These are phyloP conservation scores for Enteromius trimaculatus DNA, from an alignment of 2,797 vertebrate genomes.

Conservation along the genomic window DNA sequence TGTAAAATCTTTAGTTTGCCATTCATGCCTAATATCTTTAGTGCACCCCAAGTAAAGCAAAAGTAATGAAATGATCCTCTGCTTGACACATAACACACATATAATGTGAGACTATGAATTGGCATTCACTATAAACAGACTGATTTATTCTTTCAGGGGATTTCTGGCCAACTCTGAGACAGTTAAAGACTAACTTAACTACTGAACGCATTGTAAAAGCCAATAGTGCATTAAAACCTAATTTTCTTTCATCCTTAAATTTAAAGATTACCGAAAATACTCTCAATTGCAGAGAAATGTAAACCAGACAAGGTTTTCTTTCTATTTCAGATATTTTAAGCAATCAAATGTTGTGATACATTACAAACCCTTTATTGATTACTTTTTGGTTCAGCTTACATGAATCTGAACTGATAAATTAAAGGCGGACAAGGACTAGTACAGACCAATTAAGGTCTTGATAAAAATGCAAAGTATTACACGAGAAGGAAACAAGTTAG, in stretches of 20 bases:
- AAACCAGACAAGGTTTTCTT: neutral
- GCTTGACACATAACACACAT: neutral
- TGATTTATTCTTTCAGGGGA: neutral
- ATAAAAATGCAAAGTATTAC: neutral
- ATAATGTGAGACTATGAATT: neutral
- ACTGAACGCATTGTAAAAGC: neutral
- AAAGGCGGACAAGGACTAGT: neutral
- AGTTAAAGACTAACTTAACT: neutral
- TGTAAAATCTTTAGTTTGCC: neutral
- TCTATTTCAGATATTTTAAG: neutral
- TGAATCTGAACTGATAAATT: neutral
- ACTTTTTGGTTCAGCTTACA: neutral
- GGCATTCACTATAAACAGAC: neutral
- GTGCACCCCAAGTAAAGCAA: too few species aligned
- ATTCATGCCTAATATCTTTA: neutral
- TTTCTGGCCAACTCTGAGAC: conserved; percentile 8
- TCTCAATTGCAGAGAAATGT: neutral
- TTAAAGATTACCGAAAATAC: neutral
- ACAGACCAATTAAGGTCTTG: neutral
- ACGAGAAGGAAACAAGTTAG: neutral
- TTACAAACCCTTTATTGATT: neutral
- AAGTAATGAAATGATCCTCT: too few species aligned
- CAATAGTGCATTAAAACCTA: neutral
- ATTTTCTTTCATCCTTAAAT: neutral
- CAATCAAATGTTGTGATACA: neutral